Evolutionary conservation across 2,797 vertebrate species (phyloP).

Genomic region (Tapirus indicus): DNA sequence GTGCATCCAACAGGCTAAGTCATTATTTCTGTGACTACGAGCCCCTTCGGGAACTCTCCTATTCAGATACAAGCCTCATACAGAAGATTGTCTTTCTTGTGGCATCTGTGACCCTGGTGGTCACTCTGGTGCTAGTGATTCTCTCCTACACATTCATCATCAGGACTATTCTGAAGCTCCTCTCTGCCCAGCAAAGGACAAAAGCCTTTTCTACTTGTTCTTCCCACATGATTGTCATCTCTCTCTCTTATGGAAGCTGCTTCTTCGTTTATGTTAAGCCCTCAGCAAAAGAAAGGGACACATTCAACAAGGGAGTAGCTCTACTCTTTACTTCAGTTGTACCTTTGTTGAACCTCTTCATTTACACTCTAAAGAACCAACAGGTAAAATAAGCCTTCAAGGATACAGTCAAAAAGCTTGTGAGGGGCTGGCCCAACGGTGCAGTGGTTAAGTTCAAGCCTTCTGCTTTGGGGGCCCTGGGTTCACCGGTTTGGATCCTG

Average conservation of each 20-base stretch:
- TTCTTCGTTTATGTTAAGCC: constrained; percentile 75
- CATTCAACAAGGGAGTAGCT: constrained; percentile 67
- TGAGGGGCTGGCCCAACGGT: not conserved
- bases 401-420: constrained; percentile 21
- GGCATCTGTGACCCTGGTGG: constrained; percentile 40
- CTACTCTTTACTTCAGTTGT: constrained; percentile 69
- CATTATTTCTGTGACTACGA: constrained; percentile 72
- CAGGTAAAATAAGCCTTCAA: constrained; percentile 75
- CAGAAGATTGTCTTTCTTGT: constrained; percentile 46
- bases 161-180: constrained; percentile 62
- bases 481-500: too few relatives aligned
- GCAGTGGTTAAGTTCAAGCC: too few relatives aligned
- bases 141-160: constrained; percentile 63
- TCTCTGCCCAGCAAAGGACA: constrained; percentile 62
- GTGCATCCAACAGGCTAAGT: constrained; percentile 65
- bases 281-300: constrained; percentile 18
- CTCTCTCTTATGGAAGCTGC: constrained; percentile 67
- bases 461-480: too few relatives aligned
- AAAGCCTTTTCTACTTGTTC: constrained; percentile 75
- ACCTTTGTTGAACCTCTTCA: constrained; percentile 77
- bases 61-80: constrained; percentile 62
- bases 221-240: constrained; percentile 70
- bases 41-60: constrained; percentile 65
- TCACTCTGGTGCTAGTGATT: constrained; percentile 41
- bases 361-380: constrained; percentile 76